These are phyloP conservation scores for Ochropleura leucogaster DNA, from an alignment of 2,888 invertebrate species.

Conservation along the genomic window DNA sequence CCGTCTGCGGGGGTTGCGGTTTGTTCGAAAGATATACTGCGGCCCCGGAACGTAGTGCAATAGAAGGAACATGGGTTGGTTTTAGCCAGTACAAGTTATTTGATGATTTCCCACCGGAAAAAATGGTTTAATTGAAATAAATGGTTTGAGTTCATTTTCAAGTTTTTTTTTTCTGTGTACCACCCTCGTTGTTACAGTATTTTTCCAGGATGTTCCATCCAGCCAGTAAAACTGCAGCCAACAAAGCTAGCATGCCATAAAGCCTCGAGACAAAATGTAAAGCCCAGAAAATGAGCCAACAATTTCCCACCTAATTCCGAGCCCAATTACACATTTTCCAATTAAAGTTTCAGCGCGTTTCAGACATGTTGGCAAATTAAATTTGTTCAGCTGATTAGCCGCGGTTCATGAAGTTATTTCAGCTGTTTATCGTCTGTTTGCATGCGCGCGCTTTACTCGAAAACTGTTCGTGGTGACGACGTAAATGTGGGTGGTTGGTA, in stretches of 20 bases:
- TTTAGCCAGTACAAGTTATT: no score
- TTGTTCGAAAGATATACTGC: no score
- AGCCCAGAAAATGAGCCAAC: slow-evolving; percentile 33
- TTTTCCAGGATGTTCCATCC: no score
- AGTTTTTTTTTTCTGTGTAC: no score
- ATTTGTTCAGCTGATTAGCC: slow-evolving; percentile 72
- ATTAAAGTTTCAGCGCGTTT: slow-evolving; percentile 66
- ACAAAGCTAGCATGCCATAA: not conserved
- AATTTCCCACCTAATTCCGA: slow-evolving; percentile 42
- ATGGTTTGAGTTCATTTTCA: no score
- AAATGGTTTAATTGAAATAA: no score
- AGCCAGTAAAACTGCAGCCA: not conserved
- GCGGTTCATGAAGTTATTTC: slow-evolving; percentile 68
- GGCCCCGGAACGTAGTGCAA: no score
- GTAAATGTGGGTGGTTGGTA: slow-evolving; percentile 65
- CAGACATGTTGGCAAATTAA: slow-evolving; percentile 68
- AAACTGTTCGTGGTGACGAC: slow-evolving; percentile 92
- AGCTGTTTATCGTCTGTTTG: slow-evolving; percentile 70
- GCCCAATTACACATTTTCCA: slow-evolving; percentile 65
- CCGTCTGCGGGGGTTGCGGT: no score
- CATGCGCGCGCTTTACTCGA: slow-evolving; percentile 77
- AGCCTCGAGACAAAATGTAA: not conserved
- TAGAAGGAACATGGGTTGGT: no score
- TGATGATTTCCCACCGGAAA: no score
- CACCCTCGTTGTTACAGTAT: no score